These are phyloP conservation scores for Troglohyphantes excavatus DNA, from an alignment of 2,888 invertebrate species.

Conservation along the genomic window DNA sequence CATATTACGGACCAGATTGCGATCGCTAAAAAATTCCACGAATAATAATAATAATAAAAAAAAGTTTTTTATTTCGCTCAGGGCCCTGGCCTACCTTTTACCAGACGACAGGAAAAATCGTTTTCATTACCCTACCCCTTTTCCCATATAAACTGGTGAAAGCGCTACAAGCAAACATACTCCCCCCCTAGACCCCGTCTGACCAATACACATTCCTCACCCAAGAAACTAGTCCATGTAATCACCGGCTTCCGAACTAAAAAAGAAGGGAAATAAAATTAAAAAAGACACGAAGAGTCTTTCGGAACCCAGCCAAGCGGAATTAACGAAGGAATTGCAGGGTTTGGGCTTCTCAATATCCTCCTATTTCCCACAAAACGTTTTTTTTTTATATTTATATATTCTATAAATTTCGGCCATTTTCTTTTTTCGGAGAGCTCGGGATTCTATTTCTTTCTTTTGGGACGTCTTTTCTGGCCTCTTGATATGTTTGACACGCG, in stretches of 20 bases:
- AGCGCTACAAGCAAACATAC: background rate
- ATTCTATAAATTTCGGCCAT: constrained; percentile 25
- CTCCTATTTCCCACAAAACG: constrained; percentile 47
- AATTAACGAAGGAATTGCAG: constrained; percentile 72
- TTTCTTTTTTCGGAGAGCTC: background rate
- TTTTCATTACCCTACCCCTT: background rate
- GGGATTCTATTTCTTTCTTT: background rate
- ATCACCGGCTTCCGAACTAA: constrained; percentile 12
- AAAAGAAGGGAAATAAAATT: constrained; percentile 48
- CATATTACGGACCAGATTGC: background rate
- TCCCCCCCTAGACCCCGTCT: too few relatives aligned
- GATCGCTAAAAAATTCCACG: too few relatives aligned
- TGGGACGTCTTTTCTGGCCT: background rate
- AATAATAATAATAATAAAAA: background rate
- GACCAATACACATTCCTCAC: constrained; percentile 9
- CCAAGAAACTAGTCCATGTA: constrained; percentile 2
- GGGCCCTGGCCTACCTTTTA: background rate
- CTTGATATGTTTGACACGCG: constrained; percentile 8
- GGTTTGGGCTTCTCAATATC: constrained; percentile 56
- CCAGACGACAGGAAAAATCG: background rate
- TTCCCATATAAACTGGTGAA: background rate
- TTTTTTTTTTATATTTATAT: background rate
- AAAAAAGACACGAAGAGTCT: constrained; percentile 47
- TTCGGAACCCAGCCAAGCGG: constrained; percentile 59
- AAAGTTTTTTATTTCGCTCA: background rate